Percentiles rank a stretch among this genome's conserved stretches.
These are phyloP conservation scores for Drosophila micromelanica DNA, from an alignment of 1,140 invertebrate genomes.

Conservation along the genomic window DNA sequence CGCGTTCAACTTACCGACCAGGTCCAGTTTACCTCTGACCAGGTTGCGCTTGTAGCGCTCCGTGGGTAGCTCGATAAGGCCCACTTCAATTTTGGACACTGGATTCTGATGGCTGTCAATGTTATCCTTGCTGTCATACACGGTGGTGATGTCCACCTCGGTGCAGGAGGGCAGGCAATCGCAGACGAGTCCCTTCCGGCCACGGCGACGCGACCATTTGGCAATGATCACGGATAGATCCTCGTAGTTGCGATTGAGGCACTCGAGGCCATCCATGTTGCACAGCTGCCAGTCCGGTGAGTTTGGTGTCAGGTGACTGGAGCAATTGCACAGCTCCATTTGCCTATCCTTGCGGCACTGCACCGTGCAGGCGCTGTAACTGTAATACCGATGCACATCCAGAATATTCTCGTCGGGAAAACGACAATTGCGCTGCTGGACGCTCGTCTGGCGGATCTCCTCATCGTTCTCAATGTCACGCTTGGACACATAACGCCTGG, in stretches of 20 bases:
- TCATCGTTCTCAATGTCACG: slow-evolving; percentile 87
- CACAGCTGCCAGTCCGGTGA: slow-evolving; percentile 85
- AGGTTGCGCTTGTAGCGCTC: slow-evolving; percentile 87
- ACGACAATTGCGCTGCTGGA: slow-evolving; percentile 86
- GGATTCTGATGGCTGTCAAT: slow-evolving; percentile 65
- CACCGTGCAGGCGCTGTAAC: slow-evolving; percentile 89
- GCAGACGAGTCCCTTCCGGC: slow-evolving; percentile 86
- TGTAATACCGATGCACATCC: slow-evolving; percentile 87
- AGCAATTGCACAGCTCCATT: slow-evolving; percentile 87
- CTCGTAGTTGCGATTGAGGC: slow-evolving; percentile 87
- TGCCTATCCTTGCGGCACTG: slow-evolving; percentile 88
- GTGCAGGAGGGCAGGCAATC: slow-evolving; percentile 87
- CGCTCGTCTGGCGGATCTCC: slow-evolving; percentile 85
- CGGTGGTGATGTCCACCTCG: slow-evolving; percentile 86
- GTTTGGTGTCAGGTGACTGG: slow-evolving; percentile 88
- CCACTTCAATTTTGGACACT: slow-evolving; percentile 85
- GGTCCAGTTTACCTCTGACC: slow-evolving; percentile 86
- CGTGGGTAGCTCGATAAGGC: slow-evolving; percentile 86
- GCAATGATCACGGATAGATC: slow-evolving; percentile 87
- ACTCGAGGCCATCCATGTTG: slow-evolving; percentile 86
- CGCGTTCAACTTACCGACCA: slow-evolving; percentile 85
- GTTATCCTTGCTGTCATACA: slow-evolving; percentile 85
- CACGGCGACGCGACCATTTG: slow-evolving; percentile 73
- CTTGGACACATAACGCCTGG: slow-evolving; percentile 86
- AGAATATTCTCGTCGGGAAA: slow-evolving; percentile 88